Conservation (phyloP, 1,140 invertebrate genomes). For the Drosophila bocqueti region DNA sequence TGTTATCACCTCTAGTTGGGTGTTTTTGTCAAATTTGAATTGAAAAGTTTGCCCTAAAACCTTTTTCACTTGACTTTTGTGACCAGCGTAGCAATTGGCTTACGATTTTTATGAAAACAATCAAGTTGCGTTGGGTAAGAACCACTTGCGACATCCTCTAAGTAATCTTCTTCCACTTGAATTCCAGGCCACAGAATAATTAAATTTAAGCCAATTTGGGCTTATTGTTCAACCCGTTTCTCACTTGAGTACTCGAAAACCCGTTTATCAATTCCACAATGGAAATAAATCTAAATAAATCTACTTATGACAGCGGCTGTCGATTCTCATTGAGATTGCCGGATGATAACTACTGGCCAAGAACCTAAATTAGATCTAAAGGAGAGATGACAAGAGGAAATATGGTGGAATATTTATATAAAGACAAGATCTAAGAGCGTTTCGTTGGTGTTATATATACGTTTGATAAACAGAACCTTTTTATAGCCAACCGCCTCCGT, state of each 20-base stretch:
- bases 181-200: background rate
- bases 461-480: constrained; percentile 36
- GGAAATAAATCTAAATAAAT: constrained; percentile 46
- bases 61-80: constrained; percentile 19
- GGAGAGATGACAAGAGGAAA: constrained; percentile 18
- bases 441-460: constrained; percentile 23
- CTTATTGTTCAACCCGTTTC: constrained; percentile 7
- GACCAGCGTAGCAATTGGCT: constrained; percentile 18
- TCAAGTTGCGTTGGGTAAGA: constrained; percentile 14
- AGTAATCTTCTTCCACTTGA: constrained; percentile 3
- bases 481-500: constrained; percentile 16
- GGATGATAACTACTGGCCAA: constrained; percentile 10
- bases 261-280: constrained; percentile 42
- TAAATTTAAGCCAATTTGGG: constrained; percentile 18
- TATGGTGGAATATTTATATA: background rate
- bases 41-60: constrained; percentile 25
- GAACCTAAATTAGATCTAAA: constrained; percentile 20
- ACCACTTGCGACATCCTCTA: constrained; percentile 1
- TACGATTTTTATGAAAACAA: constrained; percentile 34
- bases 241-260: constrained; percentile 7
- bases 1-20: background rate
- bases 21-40: constrained; percentile 27
- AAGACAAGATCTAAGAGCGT: constrained; percentile 19
- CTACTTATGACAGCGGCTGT: constrained; percentile 28
- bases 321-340: constrained; percentile 27